Evolutionary conservation across 2,888 invertebrate genomes (phyloP), one percentile per base, ranked within the genome.

Genomic region (Monochamus alternatus): DNA sequence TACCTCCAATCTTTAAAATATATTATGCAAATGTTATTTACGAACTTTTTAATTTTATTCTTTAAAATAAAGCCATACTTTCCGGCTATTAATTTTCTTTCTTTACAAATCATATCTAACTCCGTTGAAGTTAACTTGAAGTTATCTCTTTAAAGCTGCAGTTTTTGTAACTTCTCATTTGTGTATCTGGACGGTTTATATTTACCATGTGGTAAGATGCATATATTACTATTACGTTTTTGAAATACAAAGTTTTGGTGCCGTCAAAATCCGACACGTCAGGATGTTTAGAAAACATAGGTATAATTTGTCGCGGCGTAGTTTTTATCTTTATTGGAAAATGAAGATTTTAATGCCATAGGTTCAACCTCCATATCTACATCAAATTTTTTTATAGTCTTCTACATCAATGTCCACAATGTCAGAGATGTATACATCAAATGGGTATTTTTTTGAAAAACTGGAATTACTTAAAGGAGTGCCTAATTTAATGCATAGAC

Each of bases 1-100:
- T 30, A 60, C 31, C 60, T 14, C 31, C 9, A 60, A 10, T 60
- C 7, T 12, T 60, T 60, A 60, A 60, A 31, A 60, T 60, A 60
- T 9, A 58, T 12, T 0, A 58, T 14, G 9, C 58, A 58, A 4
- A 14, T 32, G 30, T 60, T 30, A 12, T 30, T 60, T 5, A 60
- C 60, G 30, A 30, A 59, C 14, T 59, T 32, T 31, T 31, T 60
- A 9, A 60, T 60, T 60, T 60, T 60, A 3, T 30, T 22, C 8
- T 58, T 58, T 12, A 58, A 8, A 14, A 58, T 9, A 14, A 58
- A 30, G 22, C 5, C 8, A 9, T 58, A 58, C 4, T 14, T 12
- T 30, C 30, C 58, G 3, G 12, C 14, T 12, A 58, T 8, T 5
- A 58, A 7, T 58, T 30, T 14, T 30, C 52, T 58, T 8, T 58